Evolutionary conservation across 2,113 vertebrate genomes (phyloP).

Genomic region (Carassius auratus): DNA sequence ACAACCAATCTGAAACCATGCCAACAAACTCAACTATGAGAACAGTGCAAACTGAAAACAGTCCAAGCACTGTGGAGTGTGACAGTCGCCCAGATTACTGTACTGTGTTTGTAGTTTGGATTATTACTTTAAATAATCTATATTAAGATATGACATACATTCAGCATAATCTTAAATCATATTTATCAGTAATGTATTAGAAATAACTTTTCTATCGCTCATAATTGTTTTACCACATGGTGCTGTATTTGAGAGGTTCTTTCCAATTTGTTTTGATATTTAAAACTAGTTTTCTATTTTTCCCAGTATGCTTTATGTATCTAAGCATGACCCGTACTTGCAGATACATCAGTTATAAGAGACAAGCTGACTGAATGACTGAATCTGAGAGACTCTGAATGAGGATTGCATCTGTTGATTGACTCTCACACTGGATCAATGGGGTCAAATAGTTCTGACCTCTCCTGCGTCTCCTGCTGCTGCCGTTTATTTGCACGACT

Average conservation of each 20-base stretch:
- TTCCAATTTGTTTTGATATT: neutral
- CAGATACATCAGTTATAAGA: neutral
- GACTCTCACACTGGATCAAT: neutral
- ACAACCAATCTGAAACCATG: no score
- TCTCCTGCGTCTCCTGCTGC: neutral
- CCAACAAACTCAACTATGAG: no score
- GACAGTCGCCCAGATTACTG: neutral
- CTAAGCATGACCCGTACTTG: neutral
- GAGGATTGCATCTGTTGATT: neutral
- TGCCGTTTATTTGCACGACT: neutral
- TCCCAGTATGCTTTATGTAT: neutral
- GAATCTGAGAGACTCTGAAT: neutral
- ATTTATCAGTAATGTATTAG: neutral
- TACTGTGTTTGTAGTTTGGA: neutral
- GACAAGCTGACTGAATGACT: neutral
- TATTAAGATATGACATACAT: neutral
- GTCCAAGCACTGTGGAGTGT: no score
- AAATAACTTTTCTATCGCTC: neutral
- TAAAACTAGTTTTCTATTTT: neutral
- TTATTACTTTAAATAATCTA: neutral
- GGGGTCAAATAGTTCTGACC: neutral
- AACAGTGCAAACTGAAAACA: no score
- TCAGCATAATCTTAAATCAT: neutral
- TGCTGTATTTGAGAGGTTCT: neutral
- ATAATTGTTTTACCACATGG: neutral